Evolutionary conservation across 2,797 vertebrate species (phyloP).

Genomic region (Eurystomus glaucurus): DNA sequence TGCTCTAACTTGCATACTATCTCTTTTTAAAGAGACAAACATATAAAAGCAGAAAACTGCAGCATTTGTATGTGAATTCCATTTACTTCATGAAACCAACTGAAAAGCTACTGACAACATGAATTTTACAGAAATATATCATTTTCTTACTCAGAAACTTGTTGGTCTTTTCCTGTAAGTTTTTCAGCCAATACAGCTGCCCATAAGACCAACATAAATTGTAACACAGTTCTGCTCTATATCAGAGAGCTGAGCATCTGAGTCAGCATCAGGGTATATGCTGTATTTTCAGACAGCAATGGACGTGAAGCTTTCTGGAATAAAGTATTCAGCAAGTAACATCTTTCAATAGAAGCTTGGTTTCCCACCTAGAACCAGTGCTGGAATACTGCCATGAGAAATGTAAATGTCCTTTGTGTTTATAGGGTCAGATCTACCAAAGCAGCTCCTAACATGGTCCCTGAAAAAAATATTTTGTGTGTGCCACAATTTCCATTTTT

Average conservation of each 20-base stretch:
- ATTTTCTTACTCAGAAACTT: neutral
- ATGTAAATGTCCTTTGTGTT: neutral
- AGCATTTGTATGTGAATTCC: neutral
- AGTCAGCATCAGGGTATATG: neutral
- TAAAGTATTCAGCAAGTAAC: neutral
- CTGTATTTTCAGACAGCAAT: neutral
- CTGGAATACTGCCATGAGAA: neutral
- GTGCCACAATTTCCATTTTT: constrained; percentile 31
- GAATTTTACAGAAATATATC: neutral
- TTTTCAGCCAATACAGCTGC: neutral
- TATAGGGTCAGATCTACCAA: neutral
- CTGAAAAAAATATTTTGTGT: neutral
- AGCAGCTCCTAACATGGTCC: neutral
- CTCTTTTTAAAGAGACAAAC: neutral
- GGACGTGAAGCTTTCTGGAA: neutral
- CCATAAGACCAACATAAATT: neutral
- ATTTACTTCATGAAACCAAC: neutral
- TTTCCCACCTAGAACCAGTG: neutral
- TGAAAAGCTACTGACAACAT: neutral
- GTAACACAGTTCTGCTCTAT: neutral
- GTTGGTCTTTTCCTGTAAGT: neutral
- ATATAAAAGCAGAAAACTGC: neutral
- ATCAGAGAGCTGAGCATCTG: neutral
- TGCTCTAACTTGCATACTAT: neutral
- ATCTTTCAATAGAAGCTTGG: neutral